Percentiles rank a stretch among this genome's conserved stretches.
Conservation (phyloP, 2,797 vertebrate species). For the Hyperoplus immaculatus region DNA sequence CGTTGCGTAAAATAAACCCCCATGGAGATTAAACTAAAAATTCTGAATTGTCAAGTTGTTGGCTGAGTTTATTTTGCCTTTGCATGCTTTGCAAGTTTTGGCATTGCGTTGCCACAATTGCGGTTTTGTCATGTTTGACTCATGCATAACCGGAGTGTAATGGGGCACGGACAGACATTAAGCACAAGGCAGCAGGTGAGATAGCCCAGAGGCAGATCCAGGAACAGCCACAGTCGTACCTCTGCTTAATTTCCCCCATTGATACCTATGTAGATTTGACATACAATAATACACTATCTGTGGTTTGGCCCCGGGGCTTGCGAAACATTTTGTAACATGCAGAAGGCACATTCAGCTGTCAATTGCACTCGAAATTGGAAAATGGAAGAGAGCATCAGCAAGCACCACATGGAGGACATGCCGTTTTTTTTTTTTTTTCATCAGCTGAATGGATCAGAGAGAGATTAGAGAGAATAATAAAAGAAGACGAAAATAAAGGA, state of each 20-base stretch:
- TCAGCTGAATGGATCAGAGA: slow-evolving; percentile 56
- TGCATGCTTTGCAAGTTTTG: slow-evolving; percentile 12
- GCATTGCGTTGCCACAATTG: slow-evolving; percentile 31
- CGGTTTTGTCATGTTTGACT: slow-evolving; percentile 42
- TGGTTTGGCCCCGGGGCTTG: slow-evolving; percentile 29
- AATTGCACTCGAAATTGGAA: slow-evolving; percentile 27
- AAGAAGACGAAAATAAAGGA: slow-evolving; percentile 63
- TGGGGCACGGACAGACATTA: slow-evolving; percentile 15
- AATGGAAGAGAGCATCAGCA: slow-evolving; percentile 26
- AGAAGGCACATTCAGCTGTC: slow-evolving; percentile 46
- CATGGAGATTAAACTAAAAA: too few species aligned
- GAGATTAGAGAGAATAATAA: slow-evolving; percentile 65
- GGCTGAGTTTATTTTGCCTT: neutral
- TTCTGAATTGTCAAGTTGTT: slow-evolving; percentile 13
- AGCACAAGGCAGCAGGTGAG: slow-evolving; percentile 13
- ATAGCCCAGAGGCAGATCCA: slow-evolving; percentile 28
- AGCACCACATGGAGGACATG: slow-evolving; percentile 17
- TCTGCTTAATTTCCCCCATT: slow-evolving; percentile 42
- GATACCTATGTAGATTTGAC: slow-evolving; percentile 35
- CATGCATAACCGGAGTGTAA: slow-evolving; percentile 6
- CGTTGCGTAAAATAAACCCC: too few species aligned
- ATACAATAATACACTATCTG: slow-evolving; percentile 19
- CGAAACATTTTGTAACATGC: slow-evolving; percentile 23
- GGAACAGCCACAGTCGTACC: slow-evolving; percentile 9
- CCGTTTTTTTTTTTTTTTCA: slow-evolving; percentile 50